These are phyloP conservation scores for Ceyx melanurus DNA, from an alignment of 2,113 vertebrate species.

Conservation along the genomic window DNA sequence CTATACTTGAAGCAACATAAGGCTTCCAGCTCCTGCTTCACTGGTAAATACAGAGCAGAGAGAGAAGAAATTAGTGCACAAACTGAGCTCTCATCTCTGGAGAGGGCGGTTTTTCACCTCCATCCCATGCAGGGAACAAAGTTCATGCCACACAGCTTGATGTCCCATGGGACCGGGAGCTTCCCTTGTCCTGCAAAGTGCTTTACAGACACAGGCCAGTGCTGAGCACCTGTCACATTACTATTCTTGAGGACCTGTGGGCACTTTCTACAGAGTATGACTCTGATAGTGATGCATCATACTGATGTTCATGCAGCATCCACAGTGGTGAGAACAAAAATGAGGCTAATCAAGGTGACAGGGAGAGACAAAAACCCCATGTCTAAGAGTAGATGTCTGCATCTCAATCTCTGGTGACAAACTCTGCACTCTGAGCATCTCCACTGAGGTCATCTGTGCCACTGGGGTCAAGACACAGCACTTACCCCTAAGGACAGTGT, in stretches of 20 bases:
- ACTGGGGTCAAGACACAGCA: background rate
- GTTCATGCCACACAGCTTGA: fast-evolving
- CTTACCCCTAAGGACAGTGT: background rate
- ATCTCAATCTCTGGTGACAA: background rate
- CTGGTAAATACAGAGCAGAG: background rate
- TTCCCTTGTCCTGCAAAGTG: background rate
- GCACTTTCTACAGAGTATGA: background rate
- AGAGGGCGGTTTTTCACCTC: background rate
- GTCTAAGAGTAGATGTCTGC: background rate
- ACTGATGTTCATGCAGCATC: background rate
- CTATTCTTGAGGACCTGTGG: background rate
- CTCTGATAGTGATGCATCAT: background rate
- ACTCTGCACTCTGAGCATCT: background rate
- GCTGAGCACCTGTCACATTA: background rate
- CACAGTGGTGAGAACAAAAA: background rate
- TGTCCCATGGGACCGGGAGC: background rate
- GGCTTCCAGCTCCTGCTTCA: background rate
- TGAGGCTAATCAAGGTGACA: background rate
- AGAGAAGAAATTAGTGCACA: background rate
- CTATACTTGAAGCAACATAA: background rate
- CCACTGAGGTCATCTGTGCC: background rate
- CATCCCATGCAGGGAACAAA: background rate
- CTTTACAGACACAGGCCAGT: background rate
- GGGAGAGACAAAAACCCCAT: fast-evolving
- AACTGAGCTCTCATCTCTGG: background rate